These are phyloP conservation scores for Hemicrepidius hirtus DNA, from an alignment of 2,888 invertebrate species.

Conservation along the genomic window DNA sequence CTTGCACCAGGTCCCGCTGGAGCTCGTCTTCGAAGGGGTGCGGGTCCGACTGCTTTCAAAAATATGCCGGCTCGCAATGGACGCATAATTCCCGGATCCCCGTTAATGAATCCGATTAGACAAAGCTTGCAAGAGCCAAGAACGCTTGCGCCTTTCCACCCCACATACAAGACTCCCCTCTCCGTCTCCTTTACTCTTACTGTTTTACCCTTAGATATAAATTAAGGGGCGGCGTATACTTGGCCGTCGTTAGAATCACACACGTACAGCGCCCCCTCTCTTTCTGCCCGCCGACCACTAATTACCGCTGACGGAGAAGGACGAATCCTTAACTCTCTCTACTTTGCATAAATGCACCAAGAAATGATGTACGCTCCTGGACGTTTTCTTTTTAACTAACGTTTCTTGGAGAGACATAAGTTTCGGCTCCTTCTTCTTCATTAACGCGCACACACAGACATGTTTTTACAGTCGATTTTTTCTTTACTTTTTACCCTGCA, in stretches of 20 bases:
- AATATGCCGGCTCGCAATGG: conserved; percentile 74
- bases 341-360: conserved; percentile 71
- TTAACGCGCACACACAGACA: conserved; percentile 58
- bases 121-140: conserved; percentile 72
- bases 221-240: conserved; percentile 73
- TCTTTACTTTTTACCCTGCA: conserved; percentile 50
- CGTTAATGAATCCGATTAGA: conserved; percentile 78
- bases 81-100: conserved; percentile 75
- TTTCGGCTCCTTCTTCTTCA: conserved; percentile 50
- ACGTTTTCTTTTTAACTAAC: conserved; percentile 72
- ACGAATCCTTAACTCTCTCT: conserved; percentile 64
- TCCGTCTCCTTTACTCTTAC: conserved; percentile 67
- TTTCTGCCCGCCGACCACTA: conserved; percentile 70
- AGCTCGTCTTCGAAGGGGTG: conserved; percentile 68
- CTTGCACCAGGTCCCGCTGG: conserved; percentile 61
- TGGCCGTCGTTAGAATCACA: conserved; percentile 71
- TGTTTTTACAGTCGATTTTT: conserved; percentile 58
- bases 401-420: conserved; percentile 49
- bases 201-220: conserved; percentile 73
- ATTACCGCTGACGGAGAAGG: conserved; percentile 69
- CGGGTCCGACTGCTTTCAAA: conserved; percentile 72
- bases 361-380: conserved; percentile 66
- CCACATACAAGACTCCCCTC: conserved; percentile 60
- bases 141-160: conserved; percentile 70
- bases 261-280: conserved; percentile 69